Percentiles rank a stretch among this genome's conserved stretches.
Evolutionary conservation across 1,140 invertebrate genomes (phyloP).

Genomic region (Drosophila athabasca): DNA sequence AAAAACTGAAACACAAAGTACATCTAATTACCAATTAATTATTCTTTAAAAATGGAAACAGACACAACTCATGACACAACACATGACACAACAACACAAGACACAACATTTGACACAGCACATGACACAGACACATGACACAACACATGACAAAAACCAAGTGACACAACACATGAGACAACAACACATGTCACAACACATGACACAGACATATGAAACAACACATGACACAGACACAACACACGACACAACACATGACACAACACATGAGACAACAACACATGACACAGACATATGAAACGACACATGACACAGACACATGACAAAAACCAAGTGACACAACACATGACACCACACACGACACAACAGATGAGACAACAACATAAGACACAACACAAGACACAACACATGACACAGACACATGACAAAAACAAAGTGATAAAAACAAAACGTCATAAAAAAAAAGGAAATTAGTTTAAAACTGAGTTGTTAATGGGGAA

Average conservation of each 20-base stretch:
- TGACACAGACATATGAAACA: too few species aligned
- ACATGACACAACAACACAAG: slow-evolving; percentile 32
- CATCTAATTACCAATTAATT: slow-evolving; percentile 64
- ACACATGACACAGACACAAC: slow-evolving; percentile 17
- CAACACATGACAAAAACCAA: slow-evolving; percentile 50
- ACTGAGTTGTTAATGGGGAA: slow-evolving; percentile 59
- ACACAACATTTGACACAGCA: slow-evolving; percentile 45
- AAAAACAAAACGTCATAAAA: slow-evolving; percentile 51
- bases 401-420: slow-evolving; percentile 26
- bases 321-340: slow-evolving; percentile 54
- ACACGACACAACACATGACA: slow-evolving; percentile 26
- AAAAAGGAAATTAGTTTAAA: slow-evolving; percentile 50
- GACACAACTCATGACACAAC: slow-evolving; percentile 32
- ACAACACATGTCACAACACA: slow-evolving; percentile 35
- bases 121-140: slow-evolving; percentile 33
- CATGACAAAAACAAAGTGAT: slow-evolving; percentile 62
- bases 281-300: too few species aligned
- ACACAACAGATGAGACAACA: slow-evolving; percentile 21
- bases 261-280: slow-evolving; percentile 28
- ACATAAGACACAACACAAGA: slow-evolving; percentile 39
- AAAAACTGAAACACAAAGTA: slow-evolving; percentile 81
- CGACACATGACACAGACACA: slow-evolving; percentile 18
- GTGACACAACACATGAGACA: slow-evolving; percentile 40
- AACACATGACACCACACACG: slow-evolving; percentile 33
- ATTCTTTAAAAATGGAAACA: slow-evolving; percentile 49